phyloP scores from a whole-genome alignment of 2,113 vertebrate species.

The Hyperoodon ampullatus region DNA sequence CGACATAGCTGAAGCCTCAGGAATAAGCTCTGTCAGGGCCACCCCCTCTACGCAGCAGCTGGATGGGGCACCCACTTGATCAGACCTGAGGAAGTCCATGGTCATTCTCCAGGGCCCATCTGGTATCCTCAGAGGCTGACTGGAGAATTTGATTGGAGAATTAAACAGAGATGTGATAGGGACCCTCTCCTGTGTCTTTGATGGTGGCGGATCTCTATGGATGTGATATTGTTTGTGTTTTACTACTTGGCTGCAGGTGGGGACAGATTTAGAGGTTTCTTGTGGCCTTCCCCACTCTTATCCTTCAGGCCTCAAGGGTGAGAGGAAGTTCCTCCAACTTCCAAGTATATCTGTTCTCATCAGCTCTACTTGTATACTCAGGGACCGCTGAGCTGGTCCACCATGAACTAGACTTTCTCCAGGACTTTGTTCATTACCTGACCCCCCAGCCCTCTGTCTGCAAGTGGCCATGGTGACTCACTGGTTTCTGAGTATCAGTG shows the following conservation, averaged over 20 bases:
- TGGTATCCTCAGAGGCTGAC: neutral
- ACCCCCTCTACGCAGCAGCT: too few species aligned
- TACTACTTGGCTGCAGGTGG: neutral
- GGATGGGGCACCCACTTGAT: neutral
- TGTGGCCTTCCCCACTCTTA: neutral
- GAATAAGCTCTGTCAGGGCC: neutral
- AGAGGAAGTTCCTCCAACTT: neutral
- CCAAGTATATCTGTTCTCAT: neutral
- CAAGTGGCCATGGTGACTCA: rapidly evolving
- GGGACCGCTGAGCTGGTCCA: rapidly evolving
- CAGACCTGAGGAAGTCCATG: neutral
- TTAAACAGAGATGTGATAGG: neutral
- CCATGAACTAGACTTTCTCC: neutral
- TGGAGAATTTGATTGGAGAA: neutral
- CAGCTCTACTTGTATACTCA: neutral
- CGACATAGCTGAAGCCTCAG: too few species aligned
- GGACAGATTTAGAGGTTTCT: neutral
- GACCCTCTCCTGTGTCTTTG: neutral
- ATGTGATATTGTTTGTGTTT: neutral
- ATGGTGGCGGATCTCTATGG: neutral
- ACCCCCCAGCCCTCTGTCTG: neutral
- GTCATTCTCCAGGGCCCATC: neutral
- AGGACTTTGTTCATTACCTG: neutral
- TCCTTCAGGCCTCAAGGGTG: neutral
- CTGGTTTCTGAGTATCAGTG: neutral